These are phyloP conservation scores for Sebastes taczanowskii DNA, from an alignment of 2,797 vertebrate species.

Conservation along the genomic window DNA sequence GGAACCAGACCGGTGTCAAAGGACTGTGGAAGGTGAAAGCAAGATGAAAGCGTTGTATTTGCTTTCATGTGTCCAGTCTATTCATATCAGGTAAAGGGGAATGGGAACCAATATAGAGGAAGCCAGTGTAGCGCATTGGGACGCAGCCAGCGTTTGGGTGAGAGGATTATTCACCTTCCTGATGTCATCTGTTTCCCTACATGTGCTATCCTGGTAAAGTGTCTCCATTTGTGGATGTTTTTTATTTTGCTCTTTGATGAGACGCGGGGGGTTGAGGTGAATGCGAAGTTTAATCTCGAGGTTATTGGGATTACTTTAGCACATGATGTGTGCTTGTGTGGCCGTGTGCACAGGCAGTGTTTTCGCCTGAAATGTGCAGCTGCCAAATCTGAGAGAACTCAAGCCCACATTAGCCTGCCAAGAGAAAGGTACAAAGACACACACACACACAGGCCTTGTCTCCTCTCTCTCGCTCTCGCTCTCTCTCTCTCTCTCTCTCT, in stretches of 20 bases:
- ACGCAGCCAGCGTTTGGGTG: constrained; percentile 1
- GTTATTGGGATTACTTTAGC: constrained; percentile 36
- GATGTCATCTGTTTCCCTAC: constrained; percentile 34
- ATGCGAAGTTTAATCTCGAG: constrained; percentile 35
- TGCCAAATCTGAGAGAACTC: constrained; percentile 77
- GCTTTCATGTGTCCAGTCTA: constrained; percentile 52
- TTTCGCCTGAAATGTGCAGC: constrained; percentile 66
- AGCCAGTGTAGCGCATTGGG: background rate
- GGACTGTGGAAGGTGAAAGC: constrained; percentile 42
- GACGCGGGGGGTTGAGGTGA: background rate
- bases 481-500: constrained; percentile 26
- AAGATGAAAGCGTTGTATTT: constrained; percentile 43
- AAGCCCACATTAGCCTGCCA: constrained; percentile 77
- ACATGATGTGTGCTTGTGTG: constrained; percentile 35
- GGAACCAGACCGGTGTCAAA: constrained; percentile 37
- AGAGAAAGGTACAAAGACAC: constrained; percentile 70
- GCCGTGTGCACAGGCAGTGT: constrained; percentile 13
- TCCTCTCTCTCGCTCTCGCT: constrained; percentile 11
- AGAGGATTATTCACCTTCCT: constrained; percentile 38
- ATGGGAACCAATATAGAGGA: constrained; percentile 18
- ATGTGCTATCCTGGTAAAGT: constrained; percentile 20
- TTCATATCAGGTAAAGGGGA: constrained; percentile 43
- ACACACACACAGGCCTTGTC: constrained; percentile 37
- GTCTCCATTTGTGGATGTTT: constrained; percentile 10
- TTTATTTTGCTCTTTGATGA: background rate